phyloP scores from a whole-genome alignment of 2,113 vertebrate species.

The Burhinus oedicnemus region DNA sequence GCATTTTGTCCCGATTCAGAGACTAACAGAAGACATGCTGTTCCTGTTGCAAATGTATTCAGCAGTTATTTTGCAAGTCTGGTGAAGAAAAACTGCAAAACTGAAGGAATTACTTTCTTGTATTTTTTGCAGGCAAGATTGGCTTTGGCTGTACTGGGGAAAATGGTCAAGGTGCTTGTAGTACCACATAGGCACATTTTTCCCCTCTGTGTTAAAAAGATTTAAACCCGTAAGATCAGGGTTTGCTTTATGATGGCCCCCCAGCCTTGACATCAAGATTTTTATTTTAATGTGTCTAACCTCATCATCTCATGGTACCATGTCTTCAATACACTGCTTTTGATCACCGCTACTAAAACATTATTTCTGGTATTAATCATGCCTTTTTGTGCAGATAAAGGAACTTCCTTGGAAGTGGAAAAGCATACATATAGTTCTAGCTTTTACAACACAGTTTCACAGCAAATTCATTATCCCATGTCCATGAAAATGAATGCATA shows the following conservation, averaged over 20 bases:
- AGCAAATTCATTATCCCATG: neutral
- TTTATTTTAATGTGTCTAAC: neutral
- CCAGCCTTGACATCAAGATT: neutral
- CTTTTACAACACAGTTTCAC: neutral
- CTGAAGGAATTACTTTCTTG: neutral
- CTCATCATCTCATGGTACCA: neutral
- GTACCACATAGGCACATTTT: neutral
- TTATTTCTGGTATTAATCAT: neutral
- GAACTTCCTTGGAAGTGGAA: neutral
- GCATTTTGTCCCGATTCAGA: neutral
- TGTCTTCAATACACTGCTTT: neutral
- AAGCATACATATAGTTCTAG: neutral
- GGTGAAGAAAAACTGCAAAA: neutral
- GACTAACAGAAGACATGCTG: neutral
- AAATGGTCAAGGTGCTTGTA: neutral
- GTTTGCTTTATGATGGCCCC: neutral
- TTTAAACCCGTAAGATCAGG: neutral
- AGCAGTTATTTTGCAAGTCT: neutral
- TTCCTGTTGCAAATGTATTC: neutral
- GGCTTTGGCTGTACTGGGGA: neutral
- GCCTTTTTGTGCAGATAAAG: neutral
- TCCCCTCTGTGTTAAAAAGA: neutral
- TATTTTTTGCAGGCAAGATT: neutral
- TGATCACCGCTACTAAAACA: neutral
- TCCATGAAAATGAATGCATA: neutral